Evolutionary conservation across 2,888 invertebrate genomes (phyloP).

Genomic region (Siphlonurus alternatus): DNA sequence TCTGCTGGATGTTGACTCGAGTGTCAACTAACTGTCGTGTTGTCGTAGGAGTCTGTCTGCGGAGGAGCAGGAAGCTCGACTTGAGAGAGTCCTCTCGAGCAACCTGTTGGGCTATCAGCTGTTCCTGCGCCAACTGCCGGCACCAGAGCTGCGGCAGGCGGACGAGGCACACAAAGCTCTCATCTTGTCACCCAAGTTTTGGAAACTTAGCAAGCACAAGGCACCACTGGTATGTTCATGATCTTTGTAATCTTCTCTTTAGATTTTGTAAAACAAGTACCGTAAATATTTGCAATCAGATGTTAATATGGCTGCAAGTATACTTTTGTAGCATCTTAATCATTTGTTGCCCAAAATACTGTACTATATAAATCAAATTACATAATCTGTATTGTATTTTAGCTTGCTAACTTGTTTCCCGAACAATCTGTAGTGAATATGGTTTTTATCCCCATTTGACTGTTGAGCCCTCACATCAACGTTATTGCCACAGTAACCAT

Average conservation of each 20-base stretch:
- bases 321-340: no score
- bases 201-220: slow-evolving; percentile 47
- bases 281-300: no score
- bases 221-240: slow-evolving; percentile 27
- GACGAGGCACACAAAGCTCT: slow-evolving; percentile 34
- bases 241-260: slow-evolving; percentile 28
- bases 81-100: slow-evolving; percentile 43
- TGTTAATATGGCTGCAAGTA: no score
- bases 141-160: slow-evolving; percentile 33
- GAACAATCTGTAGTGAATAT: no score
- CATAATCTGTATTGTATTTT: no score
- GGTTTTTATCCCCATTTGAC: no score
- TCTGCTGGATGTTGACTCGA: neutral
- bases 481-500: no score
- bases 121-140: slow-evolving; percentile 38
- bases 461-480: no score
- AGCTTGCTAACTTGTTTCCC: no score
- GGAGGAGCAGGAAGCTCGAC: slow-evolving; percentile 53
- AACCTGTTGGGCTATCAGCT: slow-evolving; percentile 46
- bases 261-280: neutral
- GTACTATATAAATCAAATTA: no score
- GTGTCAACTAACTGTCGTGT: neutral
- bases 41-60: slow-evolving; percentile 30
- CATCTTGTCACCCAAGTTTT: slow-evolving; percentile 44
- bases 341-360: no score